phyloP scores from a whole-genome alignment of 2,113 vertebrate genomes.

The Rhinogobius similis region DNA sequence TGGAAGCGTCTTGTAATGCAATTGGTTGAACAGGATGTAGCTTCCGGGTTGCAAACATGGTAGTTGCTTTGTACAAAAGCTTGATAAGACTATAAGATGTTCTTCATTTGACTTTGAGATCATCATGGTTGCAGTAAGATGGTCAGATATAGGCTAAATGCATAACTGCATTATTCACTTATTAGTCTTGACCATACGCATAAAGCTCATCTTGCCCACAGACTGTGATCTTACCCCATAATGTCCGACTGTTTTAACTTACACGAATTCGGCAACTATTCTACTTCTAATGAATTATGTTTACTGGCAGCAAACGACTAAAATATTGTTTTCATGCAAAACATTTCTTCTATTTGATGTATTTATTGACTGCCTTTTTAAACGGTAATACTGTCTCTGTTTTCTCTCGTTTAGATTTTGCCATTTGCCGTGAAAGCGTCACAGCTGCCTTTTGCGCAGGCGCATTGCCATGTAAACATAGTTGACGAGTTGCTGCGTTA shows the following conservation, averaged over 20 bases:
- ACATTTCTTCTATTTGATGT: too few relatives aligned
- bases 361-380: too few relatives aligned
- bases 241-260: neutral
- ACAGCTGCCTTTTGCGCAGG: slow-evolving; percentile 42
- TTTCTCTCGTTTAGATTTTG: neutral
- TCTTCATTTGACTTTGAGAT: neutral
- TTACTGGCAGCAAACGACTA: too few relatives aligned
- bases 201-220: neutral
- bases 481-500: slow-evolving; percentile 20
- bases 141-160: neutral
- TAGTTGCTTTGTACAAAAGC: neutral
- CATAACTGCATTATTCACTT: neutral
- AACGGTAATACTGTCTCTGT: too few relatives aligned
- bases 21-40: slow-evolving; percentile 52
- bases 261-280: neutral
- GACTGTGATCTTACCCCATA: too few relatives aligned
- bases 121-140: neutral
- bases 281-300: too few relatives aligned
- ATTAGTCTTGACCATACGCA: neutral
- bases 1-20: slow-evolving; percentile 54
- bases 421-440: slow-evolving; percentile 1
- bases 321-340: too few relatives aligned
- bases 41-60: slow-evolving; percentile 69
- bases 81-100: neutral
- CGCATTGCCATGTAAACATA: slow-evolving; percentile 79